Evolutionary conservation across 2,113 vertebrate species (phyloP).

Genomic region (Lophochroa leadbeateri): DNA sequence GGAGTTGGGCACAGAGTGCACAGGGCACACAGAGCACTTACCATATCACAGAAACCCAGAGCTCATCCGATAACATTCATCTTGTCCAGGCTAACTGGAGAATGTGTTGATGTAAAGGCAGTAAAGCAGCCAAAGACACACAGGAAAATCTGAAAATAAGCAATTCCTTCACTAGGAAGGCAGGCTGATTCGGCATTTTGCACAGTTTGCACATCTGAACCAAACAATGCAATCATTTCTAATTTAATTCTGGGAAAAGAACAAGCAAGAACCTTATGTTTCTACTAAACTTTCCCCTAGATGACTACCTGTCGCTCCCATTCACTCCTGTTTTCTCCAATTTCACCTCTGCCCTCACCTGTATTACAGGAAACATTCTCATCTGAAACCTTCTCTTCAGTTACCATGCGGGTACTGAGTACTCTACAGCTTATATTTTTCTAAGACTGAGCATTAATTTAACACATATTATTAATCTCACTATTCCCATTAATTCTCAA

Average conservation of each 20-base stretch:
- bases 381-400: background rate
- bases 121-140: background rate
- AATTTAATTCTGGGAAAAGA: background rate
- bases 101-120: background rate
- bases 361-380: background rate
- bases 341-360: background rate
- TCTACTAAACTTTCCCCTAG: background rate
- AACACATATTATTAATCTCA: background rate
- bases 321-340: background rate
- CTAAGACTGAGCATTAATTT: background rate
- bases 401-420: background rate
- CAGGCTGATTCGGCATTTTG: background rate
- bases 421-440: background rate
- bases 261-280: background rate
- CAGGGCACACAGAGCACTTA: background rate
- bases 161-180: background rate
- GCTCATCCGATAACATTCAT: background rate
- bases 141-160: background rate
- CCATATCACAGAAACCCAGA: background rate
- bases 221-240: background rate
- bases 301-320: background rate
- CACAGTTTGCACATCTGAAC: background rate
- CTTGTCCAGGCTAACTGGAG: background rate
- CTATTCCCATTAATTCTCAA: background rate
- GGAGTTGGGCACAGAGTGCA: background rate